A percentile compares a stretch with the other conserved stretches of the same genome.
These are phyloP conservation scores for Drosophila quadrilineata DNA, from an alignment of 1,140 invertebrate genomes.

Conservation along the genomic window DNA sequence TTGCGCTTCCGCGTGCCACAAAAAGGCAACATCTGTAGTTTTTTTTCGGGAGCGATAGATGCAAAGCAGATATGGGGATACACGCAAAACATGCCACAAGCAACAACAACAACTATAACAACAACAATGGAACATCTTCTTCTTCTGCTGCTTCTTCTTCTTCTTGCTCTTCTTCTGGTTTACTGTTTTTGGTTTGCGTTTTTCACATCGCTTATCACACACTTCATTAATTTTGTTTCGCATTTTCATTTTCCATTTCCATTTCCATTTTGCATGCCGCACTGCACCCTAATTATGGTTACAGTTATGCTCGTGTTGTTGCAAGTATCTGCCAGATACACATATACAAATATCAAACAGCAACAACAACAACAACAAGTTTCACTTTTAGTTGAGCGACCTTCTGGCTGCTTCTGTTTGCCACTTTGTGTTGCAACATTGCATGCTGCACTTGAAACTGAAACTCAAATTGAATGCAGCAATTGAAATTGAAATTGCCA, in stretches of 20 bases:
- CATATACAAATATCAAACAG: too few relatives aligned
- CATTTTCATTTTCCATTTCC: too few relatives aligned
- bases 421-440: constrained; percentile 59
- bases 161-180: constrained; percentile 3
- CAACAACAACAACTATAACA: constrained; percentile 8
- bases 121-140: constrained; percentile 21
- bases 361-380: too few relatives aligned
- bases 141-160: constrained; percentile 17
- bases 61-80: constrained; percentile 38
- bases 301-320: constrained; percentile 47
- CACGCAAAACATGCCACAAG: constrained; percentile 7
- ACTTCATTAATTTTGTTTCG: constrained; percentile 77
- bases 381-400: constrained; percentile 59
- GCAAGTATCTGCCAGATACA: constrained; percentile 44
- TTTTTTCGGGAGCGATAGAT: constrained; percentile 16
- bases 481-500: constrained; percentile 50
- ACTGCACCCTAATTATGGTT: constrained; percentile 63
- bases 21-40: constrained; percentile 44
- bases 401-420: constrained; percentile 26
- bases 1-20: constrained; percentile 58
- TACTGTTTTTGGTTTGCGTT: constrained; percentile 42
- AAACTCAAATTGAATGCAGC: constrained; percentile 6
- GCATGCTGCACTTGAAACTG: constrained; percentile 72
- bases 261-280: constrained; percentile 62
- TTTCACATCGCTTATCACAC: constrained; percentile 71